Conservation (phyloP, 2,797 vertebrate genomes). For the Crax fasciolata region DNA sequence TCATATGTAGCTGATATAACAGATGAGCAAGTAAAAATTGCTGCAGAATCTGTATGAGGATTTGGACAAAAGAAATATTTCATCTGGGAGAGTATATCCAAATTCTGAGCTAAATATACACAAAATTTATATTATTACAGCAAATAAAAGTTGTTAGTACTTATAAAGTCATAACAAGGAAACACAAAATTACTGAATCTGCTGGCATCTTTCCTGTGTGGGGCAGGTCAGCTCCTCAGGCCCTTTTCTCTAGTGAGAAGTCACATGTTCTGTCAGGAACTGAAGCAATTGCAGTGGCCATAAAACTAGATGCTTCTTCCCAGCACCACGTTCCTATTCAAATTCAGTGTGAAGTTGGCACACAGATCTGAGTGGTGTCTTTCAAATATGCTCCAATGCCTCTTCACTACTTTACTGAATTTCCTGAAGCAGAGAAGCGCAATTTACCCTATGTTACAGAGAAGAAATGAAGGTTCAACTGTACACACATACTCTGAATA, state of each 20-base stretch:
- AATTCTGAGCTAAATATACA: not conserved
- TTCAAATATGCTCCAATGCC: not conserved
- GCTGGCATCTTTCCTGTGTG: not conserved
- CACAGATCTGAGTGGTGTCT: not conserved
- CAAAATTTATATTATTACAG: not conserved
- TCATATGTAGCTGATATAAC: not conserved
- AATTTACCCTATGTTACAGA: not conserved
- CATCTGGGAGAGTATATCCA: not conserved
- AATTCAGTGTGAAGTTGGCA: not conserved
- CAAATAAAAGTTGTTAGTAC: not conserved
- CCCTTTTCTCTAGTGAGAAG: not conserved
- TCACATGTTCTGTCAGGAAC: not conserved
- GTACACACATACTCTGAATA: not conserved
- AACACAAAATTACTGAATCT: not conserved
- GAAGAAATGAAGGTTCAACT: not conserved
- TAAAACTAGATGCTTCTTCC: not conserved
- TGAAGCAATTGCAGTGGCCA: not conserved
- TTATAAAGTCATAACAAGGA: not conserved
- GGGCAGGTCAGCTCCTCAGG: not conserved
- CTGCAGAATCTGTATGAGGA: not conserved
- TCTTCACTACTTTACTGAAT: not conserved
- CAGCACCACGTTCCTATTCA: not conserved
- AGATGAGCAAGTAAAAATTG: not conserved
- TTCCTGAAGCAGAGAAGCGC: not conserved
- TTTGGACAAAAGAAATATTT: not conserved